Evolutionary conservation across 2,797 vertebrate genomes (phyloP).

Genomic region (Spheniscus humboldti): DNA sequence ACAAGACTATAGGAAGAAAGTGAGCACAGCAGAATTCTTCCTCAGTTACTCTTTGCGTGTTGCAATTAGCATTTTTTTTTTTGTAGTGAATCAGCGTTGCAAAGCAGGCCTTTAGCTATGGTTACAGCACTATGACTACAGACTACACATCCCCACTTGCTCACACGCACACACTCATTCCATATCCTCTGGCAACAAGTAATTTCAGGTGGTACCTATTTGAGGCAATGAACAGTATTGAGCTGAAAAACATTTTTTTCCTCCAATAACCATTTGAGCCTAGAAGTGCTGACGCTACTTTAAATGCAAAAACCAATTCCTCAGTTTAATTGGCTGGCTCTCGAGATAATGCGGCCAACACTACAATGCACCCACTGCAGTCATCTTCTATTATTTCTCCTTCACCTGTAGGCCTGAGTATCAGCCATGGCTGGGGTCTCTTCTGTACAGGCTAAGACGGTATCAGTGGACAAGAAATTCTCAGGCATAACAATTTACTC

Average conservation of each 20-base stretch:
- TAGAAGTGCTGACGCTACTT: not conserved
- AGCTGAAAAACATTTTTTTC: not conserved
- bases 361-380: not conserved
- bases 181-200: not conserved
- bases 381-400: not conserved
- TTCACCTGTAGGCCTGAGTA: not conserved
- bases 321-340: not conserved
- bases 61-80: not conserved
- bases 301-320: not conserved
- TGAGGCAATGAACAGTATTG: not conserved
- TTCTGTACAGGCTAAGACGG: not conserved
- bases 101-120: not conserved
- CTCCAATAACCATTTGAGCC: not conserved
- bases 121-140: not conserved
- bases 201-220: not conserved
- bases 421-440: not conserved
- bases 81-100: rapidly evolving
- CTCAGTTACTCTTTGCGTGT: not conserved
- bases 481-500: not conserved
- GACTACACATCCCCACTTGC: too few species aligned
- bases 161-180: rapidly evolving
- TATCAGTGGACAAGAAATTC: not conserved
- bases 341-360: not conserved
- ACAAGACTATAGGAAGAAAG: not conserved
- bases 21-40: not conserved